phyloP scores from a whole-genome alignment of 2,888 invertebrate species.

The Pristionchus japonicus region DNA sequence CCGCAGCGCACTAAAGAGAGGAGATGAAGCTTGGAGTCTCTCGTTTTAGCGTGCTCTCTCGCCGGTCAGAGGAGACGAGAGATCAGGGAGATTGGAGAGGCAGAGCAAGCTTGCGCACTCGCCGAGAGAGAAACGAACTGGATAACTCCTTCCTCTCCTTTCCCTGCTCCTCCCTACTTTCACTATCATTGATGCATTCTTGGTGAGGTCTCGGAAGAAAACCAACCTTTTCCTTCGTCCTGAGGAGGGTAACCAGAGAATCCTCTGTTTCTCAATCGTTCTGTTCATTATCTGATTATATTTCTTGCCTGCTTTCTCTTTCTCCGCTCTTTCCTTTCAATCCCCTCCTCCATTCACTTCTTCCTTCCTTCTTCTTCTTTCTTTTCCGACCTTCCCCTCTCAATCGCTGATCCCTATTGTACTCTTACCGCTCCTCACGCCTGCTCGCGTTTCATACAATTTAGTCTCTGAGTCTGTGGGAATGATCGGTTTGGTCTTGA shows the following conservation, averaged over 20 bases:
- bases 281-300: constrained; percentile 24
- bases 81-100: not conserved
- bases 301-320: constrained; percentile 7
- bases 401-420: not conserved
- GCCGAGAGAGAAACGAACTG: constrained; percentile 24
- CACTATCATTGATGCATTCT: not conserved
- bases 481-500: not conserved
- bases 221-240: not conserved
- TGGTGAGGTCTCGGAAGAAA: not conserved
- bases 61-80: not conserved
- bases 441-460: not conserved
- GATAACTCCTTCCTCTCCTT: constrained; percentile 27
- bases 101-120: not conserved
- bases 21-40: not conserved
- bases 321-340: not conserved
- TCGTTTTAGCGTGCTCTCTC: not conserved
- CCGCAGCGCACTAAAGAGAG: not conserved
- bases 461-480: not conserved
- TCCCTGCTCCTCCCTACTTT: constrained; percentile 9
- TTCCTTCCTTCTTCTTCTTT: constrained; percentile 2
- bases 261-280: not conserved
- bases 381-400: constrained; percentile 2
- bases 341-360: constrained; percentile 19
- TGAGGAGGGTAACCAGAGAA: not conserved
- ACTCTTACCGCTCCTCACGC: not conserved